Conservation (phyloP, 2,797 vertebrate species). For the Xerus rutilus region DNA sequence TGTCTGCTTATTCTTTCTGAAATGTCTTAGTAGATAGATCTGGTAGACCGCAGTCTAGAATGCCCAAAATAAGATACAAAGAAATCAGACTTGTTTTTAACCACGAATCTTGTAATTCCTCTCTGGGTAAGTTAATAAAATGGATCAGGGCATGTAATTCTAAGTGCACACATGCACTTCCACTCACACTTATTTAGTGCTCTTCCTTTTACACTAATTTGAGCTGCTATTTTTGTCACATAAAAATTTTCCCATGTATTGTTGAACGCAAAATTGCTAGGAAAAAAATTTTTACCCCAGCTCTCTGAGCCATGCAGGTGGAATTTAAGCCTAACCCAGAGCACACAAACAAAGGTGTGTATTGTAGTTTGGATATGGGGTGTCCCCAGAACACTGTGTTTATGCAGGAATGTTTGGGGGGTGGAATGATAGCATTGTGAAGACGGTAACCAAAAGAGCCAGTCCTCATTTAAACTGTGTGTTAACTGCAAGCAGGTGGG, state of each 20-base stretch:
- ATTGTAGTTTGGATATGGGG: no score
- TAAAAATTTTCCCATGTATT: no score
- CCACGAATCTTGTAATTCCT: not conserved
- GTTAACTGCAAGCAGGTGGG: no score
- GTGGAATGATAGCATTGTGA: no score
- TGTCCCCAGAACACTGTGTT: no score
- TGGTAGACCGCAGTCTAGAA: not conserved
- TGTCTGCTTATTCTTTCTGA: not conserved
- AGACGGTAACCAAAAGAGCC: no score
- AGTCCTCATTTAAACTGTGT: no score
- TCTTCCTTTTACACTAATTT: not conserved
- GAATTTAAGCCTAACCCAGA: not conserved
- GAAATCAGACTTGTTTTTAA: constrained; percentile 17
- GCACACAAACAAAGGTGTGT: not conserved
- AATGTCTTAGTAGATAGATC: not conserved
- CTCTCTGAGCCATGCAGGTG: not conserved
- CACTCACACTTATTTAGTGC: not conserved
- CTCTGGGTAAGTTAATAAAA: not conserved
- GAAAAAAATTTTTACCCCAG: not conserved
- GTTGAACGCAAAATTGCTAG: no score
- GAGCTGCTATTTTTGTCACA: not conserved
- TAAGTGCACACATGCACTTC: not conserved
- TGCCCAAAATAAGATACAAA: constrained; percentile 21
- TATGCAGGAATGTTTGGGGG: no score
- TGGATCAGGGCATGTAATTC: not conserved